A percentile compares a stretch with the other conserved stretches of the same genome.
Conservation (phyloP, 2,113 vertebrate genomes). For the Epinephelus moara region DNA sequence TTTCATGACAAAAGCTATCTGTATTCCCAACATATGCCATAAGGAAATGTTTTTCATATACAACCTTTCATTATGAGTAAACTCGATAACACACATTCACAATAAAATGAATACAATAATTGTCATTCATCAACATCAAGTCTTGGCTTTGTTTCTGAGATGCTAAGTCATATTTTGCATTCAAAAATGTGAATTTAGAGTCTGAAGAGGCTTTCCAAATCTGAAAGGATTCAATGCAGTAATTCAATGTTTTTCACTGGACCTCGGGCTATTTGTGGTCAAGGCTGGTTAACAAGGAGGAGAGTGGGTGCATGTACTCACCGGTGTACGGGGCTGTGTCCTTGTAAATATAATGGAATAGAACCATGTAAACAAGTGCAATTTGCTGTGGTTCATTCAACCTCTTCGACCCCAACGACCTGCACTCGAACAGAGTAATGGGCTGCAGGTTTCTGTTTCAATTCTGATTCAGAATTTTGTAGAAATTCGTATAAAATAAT, state of each 20-base stretch:
- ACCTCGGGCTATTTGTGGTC: conserved; percentile 7
- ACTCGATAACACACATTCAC: neutral
- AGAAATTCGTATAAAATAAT: neutral
- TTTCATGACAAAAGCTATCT: neutral
- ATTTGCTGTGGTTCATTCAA: conserved; percentile 9
- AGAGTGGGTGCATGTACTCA: neutral
- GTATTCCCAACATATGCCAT: too few relatives aligned
- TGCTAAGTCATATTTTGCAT: neutral
- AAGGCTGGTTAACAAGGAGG: conserved; percentile 5
- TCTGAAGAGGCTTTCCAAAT: neutral
- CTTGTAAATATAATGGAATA: conserved; percentile 12
- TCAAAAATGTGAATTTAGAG: neutral
- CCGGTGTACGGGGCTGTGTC: neutral
- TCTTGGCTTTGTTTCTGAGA: neutral
- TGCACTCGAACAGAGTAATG: neutral
- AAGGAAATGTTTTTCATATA: neutral
- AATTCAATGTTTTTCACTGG: neutral
- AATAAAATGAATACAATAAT: neutral
- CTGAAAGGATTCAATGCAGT: neutral
- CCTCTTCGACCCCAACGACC: conserved; percentile 4
- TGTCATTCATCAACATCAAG: neutral
- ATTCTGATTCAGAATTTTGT: neutral
- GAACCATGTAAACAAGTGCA: conserved; percentile 18
- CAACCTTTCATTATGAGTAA: neutral
- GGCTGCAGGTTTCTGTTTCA: neutral